phyloP scores from a whole-genome alignment of 2,888 invertebrate genomes.

The Euphydryas editha region DNA sequence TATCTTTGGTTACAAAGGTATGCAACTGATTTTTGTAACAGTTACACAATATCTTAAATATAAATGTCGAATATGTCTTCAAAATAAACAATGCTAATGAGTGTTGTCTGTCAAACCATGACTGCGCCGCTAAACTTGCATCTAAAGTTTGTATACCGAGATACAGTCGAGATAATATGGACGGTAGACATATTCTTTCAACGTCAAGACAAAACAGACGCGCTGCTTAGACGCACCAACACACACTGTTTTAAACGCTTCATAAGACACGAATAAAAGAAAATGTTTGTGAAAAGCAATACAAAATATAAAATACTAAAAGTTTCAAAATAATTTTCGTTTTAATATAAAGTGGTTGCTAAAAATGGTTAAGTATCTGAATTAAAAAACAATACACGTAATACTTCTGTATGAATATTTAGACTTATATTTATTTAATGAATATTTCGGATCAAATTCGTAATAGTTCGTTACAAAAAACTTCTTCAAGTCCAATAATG shows the following conservation, averaged over 20 bases:
- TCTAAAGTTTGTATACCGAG: slow-evolving; percentile 12
- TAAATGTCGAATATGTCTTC: slow-evolving; percentile 51
- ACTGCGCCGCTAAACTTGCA: slow-evolving; percentile 43
- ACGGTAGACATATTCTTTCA: slow-evolving; percentile 6
- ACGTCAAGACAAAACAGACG: neutral
- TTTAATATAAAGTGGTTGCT: no score
- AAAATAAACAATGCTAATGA: slow-evolving; percentile 76
- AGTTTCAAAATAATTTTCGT: no score
- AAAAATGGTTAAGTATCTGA: no score
- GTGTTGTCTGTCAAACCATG: slow-evolving; percentile 65
- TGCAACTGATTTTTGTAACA: slow-evolving; percentile 15
- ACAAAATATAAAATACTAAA: no score
- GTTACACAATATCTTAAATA: slow-evolving; percentile 39
- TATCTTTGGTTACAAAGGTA: slow-evolving; percentile 18
- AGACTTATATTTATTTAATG: no score
- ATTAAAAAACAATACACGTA: no score
- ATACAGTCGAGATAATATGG: neutral
- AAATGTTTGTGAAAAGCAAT: no score
- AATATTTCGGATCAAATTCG: no score
- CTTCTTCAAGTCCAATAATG: no score
- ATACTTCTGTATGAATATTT: no score
- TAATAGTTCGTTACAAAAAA: no score
- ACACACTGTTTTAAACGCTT: neutral
- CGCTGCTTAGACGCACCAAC: neutral
- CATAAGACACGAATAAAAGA: no score